Percentiles rank a stretch among this genome's conserved stretches.
These are phyloP conservation scores for Aradophagus sp. DNA, from an alignment of 1,140 invertebrate species.

Conservation along the genomic window DNA sequence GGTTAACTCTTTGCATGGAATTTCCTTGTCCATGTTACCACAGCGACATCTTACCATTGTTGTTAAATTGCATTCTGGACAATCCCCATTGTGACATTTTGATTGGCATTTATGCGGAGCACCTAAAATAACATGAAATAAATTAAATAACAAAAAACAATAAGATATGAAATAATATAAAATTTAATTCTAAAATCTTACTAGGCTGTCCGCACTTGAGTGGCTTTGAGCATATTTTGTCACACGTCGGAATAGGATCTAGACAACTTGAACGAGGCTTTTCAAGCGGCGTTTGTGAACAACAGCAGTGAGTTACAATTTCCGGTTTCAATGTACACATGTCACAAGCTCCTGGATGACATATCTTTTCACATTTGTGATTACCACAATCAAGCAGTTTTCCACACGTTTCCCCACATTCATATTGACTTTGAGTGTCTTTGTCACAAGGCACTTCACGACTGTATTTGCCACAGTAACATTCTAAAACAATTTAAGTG, in stretches of 20 bases:
- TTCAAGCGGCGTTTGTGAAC: conserved; percentile 81
- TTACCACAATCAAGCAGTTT: conserved; percentile 86
- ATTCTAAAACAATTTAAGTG: conserved; percentile 71
- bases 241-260: conserved; percentile 91
- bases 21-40: conserved; percentile 88
- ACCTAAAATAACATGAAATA: conserved; percentile 61
- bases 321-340: conserved; percentile 80
- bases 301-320: conserved; percentile 85
- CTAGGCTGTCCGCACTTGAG: conserved; percentile 87
- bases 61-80: conserved; percentile 86
- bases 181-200: conserved; percentile 55
- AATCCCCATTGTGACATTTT: conserved; percentile 87
- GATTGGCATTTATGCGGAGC: conserved; percentile 83
- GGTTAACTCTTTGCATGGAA: conserved; percentile 84
- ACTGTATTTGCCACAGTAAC: conserved; percentile 78
- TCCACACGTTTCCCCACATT: conserved; percentile 85
- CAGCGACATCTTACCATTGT: conserved; percentile 92
- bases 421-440: conserved; percentile 54
- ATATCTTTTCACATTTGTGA: conserved; percentile 87
- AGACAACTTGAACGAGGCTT: conserved; percentile 80
- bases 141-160: conserved; percentile 7
- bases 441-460: conserved; percentile 75
- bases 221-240: conserved; percentile 84
- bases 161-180: neutral
- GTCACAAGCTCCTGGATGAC: conserved; percentile 86